A percentile compares a stretch with the other conserved stretches of the same genome.
Evolutionary conservation across 1,140 invertebrate genomes (phyloP).

Genomic region (Hyles euphorbiae): DNA sequence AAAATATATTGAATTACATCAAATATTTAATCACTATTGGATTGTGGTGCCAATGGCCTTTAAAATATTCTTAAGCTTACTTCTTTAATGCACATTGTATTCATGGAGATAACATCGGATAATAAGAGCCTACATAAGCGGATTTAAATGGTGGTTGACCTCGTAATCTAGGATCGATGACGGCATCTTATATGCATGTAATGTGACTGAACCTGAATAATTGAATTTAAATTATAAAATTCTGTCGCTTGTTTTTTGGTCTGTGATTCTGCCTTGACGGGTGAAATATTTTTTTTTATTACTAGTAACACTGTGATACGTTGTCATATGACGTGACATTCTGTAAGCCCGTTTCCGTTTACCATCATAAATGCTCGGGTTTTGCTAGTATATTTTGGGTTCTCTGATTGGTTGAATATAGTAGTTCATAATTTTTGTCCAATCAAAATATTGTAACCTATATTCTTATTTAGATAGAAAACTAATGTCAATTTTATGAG

Average conservation of each 20-base stretch:
- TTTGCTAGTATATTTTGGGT: neutral
- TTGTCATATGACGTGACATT: slow-evolving; percentile 25
- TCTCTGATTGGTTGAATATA: slow-evolving; percentile 6
- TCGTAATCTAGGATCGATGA: slow-evolving; percentile 15
- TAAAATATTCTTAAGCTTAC: too few relatives aligned
- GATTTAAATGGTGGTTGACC: slow-evolving; percentile 18
- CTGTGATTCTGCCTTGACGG: too few relatives aligned
- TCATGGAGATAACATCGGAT: slow-evolving; percentile 11
- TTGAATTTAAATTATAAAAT: neutral
- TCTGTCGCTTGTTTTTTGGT: too few relatives aligned
- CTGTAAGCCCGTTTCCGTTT: slow-evolving; percentile 11
- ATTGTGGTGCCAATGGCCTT: too few relatives aligned
- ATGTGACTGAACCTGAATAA: neutral
- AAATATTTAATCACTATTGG: too few relatives aligned
- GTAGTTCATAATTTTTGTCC: neutral
- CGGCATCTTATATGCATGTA: slow-evolving; percentile 7
- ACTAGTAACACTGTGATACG: too few relatives aligned
- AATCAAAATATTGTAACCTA: neutral
- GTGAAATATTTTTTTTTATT: too few relatives aligned
- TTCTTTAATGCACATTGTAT: neutral
- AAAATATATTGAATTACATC: too few relatives aligned
- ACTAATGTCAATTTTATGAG: slow-evolving; percentile 12
- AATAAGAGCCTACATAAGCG: slow-evolving; percentile 6
- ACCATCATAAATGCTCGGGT: neutral
- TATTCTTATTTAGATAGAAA: slow-evolving; percentile 5